These are phyloP conservation scores for Lacerta bilineata DNA, from an alignment of 2,797 vertebrate genomes.

Conservation along the genomic window DNA sequence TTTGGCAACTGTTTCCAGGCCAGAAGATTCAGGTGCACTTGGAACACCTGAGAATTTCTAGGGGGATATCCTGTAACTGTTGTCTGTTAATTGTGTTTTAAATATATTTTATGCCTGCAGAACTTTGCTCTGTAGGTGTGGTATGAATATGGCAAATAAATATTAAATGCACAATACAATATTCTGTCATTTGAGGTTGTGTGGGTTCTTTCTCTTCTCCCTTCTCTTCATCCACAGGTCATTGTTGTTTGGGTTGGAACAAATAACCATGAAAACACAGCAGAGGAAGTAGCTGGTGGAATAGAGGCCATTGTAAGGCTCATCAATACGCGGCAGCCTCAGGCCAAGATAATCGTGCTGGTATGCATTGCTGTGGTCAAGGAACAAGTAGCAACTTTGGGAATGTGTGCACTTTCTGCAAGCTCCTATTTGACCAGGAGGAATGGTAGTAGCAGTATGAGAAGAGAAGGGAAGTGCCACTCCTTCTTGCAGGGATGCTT, in stretches of 20 bases:
- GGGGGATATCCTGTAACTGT: background rate
- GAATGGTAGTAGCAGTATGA: background rate
- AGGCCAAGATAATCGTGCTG: conserved; percentile 94
- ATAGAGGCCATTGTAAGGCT: conserved; percentile 90
- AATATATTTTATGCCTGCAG: background rate
- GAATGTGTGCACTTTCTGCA: background rate
- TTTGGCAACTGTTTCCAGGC: background rate
- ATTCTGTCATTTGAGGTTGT: background rate
- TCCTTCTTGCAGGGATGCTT: background rate
- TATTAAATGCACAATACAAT: background rate
- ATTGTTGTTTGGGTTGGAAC: conserved; percentile 98
- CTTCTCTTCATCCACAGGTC: conserved; percentile 80
- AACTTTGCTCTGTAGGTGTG: background rate
- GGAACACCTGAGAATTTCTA: background rate
- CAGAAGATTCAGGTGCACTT: background rate
- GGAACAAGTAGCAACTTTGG: accelerated
- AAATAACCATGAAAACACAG: conserved; percentile 94
- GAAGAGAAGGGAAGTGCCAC: background rate
- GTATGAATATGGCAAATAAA: background rate
- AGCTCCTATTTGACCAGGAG: background rate
- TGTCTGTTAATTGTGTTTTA: background rate
- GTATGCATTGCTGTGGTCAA: conserved; percentile 76
- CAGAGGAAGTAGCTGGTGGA: conserved; percentile 94
- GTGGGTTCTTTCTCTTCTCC: background rate
- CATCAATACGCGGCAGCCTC: conserved; percentile 88